phyloP scores from a whole-genome alignment of 2,888 invertebrate species.

The Drosophila maculinotata region DNA sequence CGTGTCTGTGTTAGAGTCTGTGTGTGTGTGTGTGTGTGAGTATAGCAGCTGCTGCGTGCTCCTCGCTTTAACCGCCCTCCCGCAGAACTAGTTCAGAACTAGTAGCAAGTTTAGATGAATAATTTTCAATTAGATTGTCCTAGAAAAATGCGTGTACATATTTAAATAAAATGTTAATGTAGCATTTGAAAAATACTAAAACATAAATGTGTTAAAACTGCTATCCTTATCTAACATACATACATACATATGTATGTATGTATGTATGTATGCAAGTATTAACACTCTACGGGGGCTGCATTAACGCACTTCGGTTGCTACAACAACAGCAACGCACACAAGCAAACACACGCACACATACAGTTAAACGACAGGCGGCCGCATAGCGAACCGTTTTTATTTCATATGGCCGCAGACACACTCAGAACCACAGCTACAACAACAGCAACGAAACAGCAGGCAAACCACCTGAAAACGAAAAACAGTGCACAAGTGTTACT shows the following conservation, averaged over 20 bases:
- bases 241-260: too few relatives aligned
- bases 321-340: conserved; percentile 22
- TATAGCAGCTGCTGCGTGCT: conserved; percentile 41
- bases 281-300: conserved; percentile 30
- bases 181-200: background rate
- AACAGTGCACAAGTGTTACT: conserved; percentile 82
- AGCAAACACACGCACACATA: conserved; percentile 1
- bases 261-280: conserved; percentile 10
- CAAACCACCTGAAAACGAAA: conserved; percentile 61
- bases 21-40: conserved; percentile 4
- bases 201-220: conserved; percentile 1
- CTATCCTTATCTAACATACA: conserved; percentile 41
- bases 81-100: conserved; percentile 51
- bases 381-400: conserved; percentile 83
- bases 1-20: conserved; percentile 9
- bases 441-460: conserved; percentile 50
- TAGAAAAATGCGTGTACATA: too few relatives aligned
- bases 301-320: conserved; percentile 40
- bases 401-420: conserved; percentile 76
- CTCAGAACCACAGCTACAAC: conserved; percentile 37
- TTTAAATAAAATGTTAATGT: background rate
- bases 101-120: conserved; percentile 15
- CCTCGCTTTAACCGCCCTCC: conserved; percentile 31
- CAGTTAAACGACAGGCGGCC: conserved; percentile 30
- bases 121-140: conserved; percentile 35